phyloP scores from a whole-genome alignment of 2,888 invertebrate genomes.

The Atrina japonica region DNA sequence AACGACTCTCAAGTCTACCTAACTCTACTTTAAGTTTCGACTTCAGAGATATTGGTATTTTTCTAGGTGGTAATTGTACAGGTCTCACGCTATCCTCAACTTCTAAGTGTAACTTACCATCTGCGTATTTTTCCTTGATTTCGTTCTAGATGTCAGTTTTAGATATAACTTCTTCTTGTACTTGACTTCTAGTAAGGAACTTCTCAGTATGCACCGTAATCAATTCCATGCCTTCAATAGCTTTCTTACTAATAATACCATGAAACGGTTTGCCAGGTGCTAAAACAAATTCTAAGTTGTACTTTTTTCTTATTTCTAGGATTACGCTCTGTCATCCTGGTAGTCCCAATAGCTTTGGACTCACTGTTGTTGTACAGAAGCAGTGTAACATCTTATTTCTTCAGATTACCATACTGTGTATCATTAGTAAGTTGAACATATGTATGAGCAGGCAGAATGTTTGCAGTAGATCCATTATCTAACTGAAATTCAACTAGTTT shows the following conservation, averaged over 20 bases:
- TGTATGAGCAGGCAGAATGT: slow-evolving; percentile 31
- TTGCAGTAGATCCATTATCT: slow-evolving; percentile 49
- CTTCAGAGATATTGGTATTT: slow-evolving; percentile 37
- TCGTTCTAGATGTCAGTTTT: neutral
- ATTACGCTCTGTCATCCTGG: slow-evolving; percentile 23
- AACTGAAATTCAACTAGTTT: slow-evolving; percentile 43
- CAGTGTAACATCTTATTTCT: slow-evolving; percentile 7
- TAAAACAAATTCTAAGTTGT: slow-evolving; percentile 32
- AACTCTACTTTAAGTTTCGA: slow-evolving; percentile 41
- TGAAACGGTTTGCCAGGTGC: neutral
- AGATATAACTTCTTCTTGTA: neutral
- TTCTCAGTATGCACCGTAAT: slow-evolving; percentile 20
- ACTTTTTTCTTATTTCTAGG: slow-evolving; percentile 31
- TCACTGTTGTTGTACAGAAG: slow-evolving; percentile 43
- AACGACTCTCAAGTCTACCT: slow-evolving; percentile 14
- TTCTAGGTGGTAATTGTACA: slow-evolving; percentile 38
- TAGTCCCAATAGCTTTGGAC: slow-evolving; percentile 33
- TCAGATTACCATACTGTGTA: slow-evolving; percentile 9
- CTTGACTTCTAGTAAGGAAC: slow-evolving; percentile 3
- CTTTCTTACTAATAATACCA: neutral
- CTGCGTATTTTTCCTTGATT: slow-evolving; percentile 13
- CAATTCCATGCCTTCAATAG: slow-evolving; percentile 11
- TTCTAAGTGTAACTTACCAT: slow-evolving; percentile 40
- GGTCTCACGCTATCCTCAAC: slow-evolving; percentile 35
- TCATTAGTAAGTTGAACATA: slow-evolving; percentile 31